Conservation (phyloP, 2,113 vertebrate species). For the Phalacrocorax aristotelis region DNA sequence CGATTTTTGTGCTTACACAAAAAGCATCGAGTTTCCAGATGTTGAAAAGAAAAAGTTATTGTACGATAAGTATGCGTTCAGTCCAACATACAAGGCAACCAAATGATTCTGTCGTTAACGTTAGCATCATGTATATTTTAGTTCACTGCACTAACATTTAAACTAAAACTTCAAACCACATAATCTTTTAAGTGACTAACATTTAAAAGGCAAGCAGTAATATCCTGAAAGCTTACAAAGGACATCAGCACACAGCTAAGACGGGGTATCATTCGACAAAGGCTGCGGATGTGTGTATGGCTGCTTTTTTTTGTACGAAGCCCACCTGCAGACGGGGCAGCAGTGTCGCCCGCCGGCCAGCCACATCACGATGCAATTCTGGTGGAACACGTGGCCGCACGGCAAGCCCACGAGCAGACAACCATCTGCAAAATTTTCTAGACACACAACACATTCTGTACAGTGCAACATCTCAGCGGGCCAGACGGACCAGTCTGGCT, state of each 20-base stretch:
- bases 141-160: slow-evolving; percentile 79
- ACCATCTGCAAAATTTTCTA: slow-evolving; percentile 87
- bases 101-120: slow-evolving; percentile 71
- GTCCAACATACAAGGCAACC: slow-evolving; percentile 79
- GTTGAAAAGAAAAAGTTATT: slow-evolving; percentile 60
- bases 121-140: slow-evolving; percentile 76
- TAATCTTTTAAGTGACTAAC: slow-evolving; percentile 80
- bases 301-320: slow-evolving; percentile 92
- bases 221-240: slow-evolving; percentile 74
- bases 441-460: slow-evolving; percentile 95
- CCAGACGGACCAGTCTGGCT: slow-evolving; percentile 87
- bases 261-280: slow-evolving; percentile 43
- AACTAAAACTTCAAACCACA: slow-evolving; percentile 83
- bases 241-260: slow-evolving; percentile 66
- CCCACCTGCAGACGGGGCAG: slow-evolving; percentile 96
- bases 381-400: slow-evolving; percentile 95
- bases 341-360: slow-evolving; percentile 89
- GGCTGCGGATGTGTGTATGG: slow-evolving; percentile 69
- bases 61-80: slow-evolving; percentile 69
- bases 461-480: slow-evolving; percentile 84
- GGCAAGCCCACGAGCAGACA: slow-evolving; percentile 92
- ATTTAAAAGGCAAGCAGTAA: slow-evolving; percentile 84
- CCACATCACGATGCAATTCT: slow-evolving; percentile 95
- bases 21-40: slow-evolving; percentile 63
- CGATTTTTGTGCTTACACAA: slow-evolving; percentile 79